These are phyloP conservation scores for Aphaenogaster floridana DNA, from an alignment of 1,140 invertebrate genomes.

Conservation along the genomic window DNA sequence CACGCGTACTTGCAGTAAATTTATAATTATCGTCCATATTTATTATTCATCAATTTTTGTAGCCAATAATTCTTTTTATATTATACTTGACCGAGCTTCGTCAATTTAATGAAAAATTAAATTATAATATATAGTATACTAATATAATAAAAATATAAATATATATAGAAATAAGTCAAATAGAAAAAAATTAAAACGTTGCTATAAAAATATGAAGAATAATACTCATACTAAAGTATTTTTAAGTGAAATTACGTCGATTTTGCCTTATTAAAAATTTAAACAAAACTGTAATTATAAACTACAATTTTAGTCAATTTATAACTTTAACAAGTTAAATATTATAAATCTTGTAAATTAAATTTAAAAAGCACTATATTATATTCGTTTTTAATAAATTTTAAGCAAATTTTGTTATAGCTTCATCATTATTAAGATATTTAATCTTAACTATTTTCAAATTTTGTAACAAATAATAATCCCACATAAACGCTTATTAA, in stretches of 20 bases:
- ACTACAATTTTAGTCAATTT: not conserved
- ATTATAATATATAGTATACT: not conserved
- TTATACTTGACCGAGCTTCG: not conserved
- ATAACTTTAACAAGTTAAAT: not conserved
- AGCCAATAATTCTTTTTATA: conserved; percentile 5
- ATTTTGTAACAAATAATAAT: conserved; percentile 11
- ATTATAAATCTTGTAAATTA: not conserved
- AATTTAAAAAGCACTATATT: not conserved
- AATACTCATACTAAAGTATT: not conserved
- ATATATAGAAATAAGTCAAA: not conserved
- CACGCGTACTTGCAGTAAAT: not conserved
- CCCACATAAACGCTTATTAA: not conserved
- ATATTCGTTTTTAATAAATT: conserved; percentile 10
- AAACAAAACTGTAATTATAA: not conserved
- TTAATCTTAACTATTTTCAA: conserved; percentile 36
- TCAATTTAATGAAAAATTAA: not conserved
- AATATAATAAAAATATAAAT: not conserved
- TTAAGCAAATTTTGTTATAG: not conserved
- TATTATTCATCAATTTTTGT: not conserved
- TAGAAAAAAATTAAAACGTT: not conserved
- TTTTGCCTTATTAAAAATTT: not conserved
- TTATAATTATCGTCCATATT: not conserved
- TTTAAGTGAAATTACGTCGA: not conserved
- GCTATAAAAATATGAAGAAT: not conserved
- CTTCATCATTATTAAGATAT: conserved; percentile 7